phyloP scores from a whole-genome alignment of 30 jellyfish, hydroid and myxozoan species.

The Mastigias papua region DNA sequence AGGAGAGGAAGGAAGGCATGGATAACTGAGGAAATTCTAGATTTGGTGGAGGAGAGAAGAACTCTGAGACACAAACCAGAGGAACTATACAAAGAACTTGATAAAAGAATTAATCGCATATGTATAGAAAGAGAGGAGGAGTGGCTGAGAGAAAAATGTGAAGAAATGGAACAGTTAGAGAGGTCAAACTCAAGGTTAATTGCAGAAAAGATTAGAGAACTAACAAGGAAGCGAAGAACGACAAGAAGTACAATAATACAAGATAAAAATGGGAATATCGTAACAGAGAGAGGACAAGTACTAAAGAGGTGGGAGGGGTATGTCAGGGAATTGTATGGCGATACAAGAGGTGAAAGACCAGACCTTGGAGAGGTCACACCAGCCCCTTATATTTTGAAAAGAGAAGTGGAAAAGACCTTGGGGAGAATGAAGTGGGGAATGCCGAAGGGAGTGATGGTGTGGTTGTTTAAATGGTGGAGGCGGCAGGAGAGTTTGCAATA shows the following conservation, averaged over 20 bases:
- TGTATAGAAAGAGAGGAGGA: slow-evolving; percentile 10
- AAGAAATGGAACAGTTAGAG: slow-evolving; percentile 1
- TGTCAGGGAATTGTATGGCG: slow-evolving; percentile 13
- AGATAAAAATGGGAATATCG: slow-evolving; percentile 16
- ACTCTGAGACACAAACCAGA: slow-evolving; percentile 4
- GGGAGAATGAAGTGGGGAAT: slow-evolving; percentile 13
- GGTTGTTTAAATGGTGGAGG: slow-evolving; percentile 12
- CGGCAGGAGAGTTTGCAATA: slow-evolving; percentile 15
- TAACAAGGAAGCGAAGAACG: slow-evolving; percentile 13
- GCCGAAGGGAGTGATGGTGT: slow-evolving; percentile 23
- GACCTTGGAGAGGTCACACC: neutral
- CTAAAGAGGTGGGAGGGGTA: slow-evolving; percentile 13
- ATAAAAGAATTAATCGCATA: slow-evolving; percentile 18
- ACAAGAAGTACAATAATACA: slow-evolving; percentile 10
- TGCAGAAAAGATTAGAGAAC: slow-evolving; percentile 27
- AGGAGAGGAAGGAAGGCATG: neutral
- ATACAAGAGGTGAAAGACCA: slow-evolving; percentile 11
- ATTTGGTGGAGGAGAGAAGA: slow-evolving; percentile 49
- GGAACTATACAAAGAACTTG: slow-evolving; percentile 11
- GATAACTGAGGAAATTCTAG: slow-evolving; percentile 37
- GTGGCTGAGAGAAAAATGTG: slow-evolving; percentile 16
- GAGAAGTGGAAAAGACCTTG: slow-evolving; percentile 7
- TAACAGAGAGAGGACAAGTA: slow-evolving; percentile 5
- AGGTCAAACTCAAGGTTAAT: neutral
- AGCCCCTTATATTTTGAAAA: neutral